Base-by-base conservation (phyloP, 2,888 invertebrate species). In the Serrognathus titanus region DNA sequence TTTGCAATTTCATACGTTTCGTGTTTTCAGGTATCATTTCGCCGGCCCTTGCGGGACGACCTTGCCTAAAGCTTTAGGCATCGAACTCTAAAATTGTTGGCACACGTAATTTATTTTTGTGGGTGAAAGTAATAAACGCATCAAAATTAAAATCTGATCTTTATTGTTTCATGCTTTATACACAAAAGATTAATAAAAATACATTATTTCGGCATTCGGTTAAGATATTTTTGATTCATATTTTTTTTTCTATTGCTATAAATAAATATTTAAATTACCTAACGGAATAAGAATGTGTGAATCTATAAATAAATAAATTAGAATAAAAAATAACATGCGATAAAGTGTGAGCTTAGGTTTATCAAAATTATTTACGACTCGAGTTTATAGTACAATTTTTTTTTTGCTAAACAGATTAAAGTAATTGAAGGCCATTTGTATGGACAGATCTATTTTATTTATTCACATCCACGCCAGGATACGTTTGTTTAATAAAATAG, bases 31-130 rank as follows among this genome's bases (percentile, higher is more conserved):
- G 31, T 76, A 72, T 59, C 67, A 76, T 66, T 77, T 77, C 62
- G 59, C 69, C 43, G 77, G 76, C 46, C 68, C 66, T 16, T 76
- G 76, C 67, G 75, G 73, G 40, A 63, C 65, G 7, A 76, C 77
- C 4, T 60, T 77, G 46, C 77, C 76, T 8, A 69, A 69, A 63
- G 76, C 76, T 31, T 66, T 77, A 31, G 71, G 68, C 31, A 46
- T 61, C 20, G 52, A 63, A 11, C 24, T 53, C 13, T 37, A 37
- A 48, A 6, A 31, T 35, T 1, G 35, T 31, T 31, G 24, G 4
- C 24, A 4, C 6, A 31, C 24, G 6, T 31, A 31, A 31, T 31
- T 31, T 31, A 31, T 31, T 31, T 31, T 31, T 31, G 24, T 31
- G 24, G 24, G 24, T 31, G 24, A 31, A 31, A 31, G 24, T 31